Conservation (phyloP, 2,113 vertebrate genomes). For the Protomyctophum bolini region DNA sequence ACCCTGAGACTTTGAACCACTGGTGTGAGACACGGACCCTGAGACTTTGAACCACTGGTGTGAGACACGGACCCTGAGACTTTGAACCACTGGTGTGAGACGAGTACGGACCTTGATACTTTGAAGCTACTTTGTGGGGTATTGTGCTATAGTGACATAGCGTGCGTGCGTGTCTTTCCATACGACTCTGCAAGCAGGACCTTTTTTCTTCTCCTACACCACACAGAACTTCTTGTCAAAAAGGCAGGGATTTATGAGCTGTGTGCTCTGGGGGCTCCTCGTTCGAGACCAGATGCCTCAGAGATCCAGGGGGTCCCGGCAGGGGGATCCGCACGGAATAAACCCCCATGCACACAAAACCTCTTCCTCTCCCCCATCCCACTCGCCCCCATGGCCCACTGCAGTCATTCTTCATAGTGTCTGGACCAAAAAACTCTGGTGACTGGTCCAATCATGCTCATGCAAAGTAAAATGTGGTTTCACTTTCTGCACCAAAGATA, state of each 20-base stretch:
- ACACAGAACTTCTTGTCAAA: not conserved
- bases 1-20: no score
- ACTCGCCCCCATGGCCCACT: not conserved
- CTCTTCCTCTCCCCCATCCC: conserved; percentile 2
- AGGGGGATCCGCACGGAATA: conserved; percentile 1
- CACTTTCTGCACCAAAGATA: not conserved
- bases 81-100: no score
- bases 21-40: no score
- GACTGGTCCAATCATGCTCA: not conserved
- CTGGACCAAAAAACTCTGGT: not conserved
- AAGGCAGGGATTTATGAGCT: conserved; percentile 11
- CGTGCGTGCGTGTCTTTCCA: not conserved
- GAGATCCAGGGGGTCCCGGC: conserved; percentile 24
- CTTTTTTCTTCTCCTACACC: not conserved
- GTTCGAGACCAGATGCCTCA: conserved; percentile 1
- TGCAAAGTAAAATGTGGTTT: not conserved
- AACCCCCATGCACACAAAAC: conserved; percentile 28
- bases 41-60: no score
- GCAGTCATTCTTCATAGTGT: not conserved
- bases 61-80: no score
- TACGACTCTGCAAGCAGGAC: not conserved
- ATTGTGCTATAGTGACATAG: not conserved
- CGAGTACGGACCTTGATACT: no score
- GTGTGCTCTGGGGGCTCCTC: conserved; percentile 7
- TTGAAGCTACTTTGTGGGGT: not conserved